Conservation (phyloP, 2,888 invertebrate genomes). For the Mimumesa dahlbomi region DNA sequence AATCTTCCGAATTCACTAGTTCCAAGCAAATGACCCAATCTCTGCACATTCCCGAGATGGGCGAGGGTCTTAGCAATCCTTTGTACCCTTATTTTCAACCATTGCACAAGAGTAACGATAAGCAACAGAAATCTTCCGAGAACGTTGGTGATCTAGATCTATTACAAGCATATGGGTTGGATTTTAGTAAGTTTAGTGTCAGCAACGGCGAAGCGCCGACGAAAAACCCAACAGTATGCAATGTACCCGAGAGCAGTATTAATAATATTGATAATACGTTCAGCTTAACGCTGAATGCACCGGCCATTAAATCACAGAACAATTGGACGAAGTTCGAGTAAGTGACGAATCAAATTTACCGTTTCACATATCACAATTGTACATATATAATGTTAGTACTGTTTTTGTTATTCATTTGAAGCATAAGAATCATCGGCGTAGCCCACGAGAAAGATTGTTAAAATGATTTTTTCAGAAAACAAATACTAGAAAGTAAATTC, state of each 20-base stretch:
- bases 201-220: constrained; percentile 72
- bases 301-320: constrained; percentile 81
- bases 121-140: constrained; percentile 59
- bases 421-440: constrained; percentile 26
- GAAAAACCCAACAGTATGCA: constrained; percentile 58
- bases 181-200: constrained; percentile 83
- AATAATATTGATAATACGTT: constrained; percentile 76
- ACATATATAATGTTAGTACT: constrained; percentile 54
- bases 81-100: constrained; percentile 82
- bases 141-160: constrained; percentile 84
- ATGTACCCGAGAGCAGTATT: constrained; percentile 68
- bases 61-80: constrained; percentile 80
- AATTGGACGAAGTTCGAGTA: constrained; percentile 85
- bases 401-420: constrained; percentile 42
- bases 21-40: constrained; percentile 80
- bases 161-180: constrained; percentile 87
- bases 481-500: neutral
- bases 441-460: constrained; percentile 16
- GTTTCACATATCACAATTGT: constrained; percentile 59
- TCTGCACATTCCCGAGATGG: constrained; percentile 74
- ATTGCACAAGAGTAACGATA: constrained; percentile 66
- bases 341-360: constrained; percentile 44
- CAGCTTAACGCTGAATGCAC: constrained; percentile 72
- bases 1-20: constrained; percentile 75
- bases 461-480: constrained; percentile 11